Evolutionary conservation across 2,113 vertebrate genomes (phyloP).

Genomic region (Hipposideros armiger): DNA sequence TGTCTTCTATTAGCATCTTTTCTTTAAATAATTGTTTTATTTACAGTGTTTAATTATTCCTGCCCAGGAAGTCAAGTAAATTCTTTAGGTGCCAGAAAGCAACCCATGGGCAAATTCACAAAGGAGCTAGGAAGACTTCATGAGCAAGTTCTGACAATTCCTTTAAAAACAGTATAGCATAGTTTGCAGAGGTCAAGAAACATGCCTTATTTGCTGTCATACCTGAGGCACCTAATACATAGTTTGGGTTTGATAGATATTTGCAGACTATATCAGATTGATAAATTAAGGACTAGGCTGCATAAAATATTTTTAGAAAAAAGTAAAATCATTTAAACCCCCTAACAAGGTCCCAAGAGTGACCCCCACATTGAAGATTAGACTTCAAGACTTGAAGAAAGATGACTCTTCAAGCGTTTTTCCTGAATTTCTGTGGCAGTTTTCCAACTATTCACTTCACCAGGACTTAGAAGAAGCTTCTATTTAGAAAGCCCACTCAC

Average conservation of each 20-base stretch:
- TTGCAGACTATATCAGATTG: background rate
- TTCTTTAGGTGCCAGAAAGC: background rate
- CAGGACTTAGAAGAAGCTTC: conserved; percentile 17
- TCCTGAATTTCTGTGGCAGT: background rate
- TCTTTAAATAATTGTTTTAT: conserved; percentile 37
- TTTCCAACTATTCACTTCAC: conserved; percentile 12
- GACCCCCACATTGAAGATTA: background rate
- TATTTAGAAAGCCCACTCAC: background rate
- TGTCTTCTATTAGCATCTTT: background rate
- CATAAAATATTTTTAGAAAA: background rate
- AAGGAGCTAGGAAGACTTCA: background rate
- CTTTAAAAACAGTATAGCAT: background rate
- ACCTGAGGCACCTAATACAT: background rate
- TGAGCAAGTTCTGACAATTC: background rate
- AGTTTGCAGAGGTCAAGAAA: background rate
- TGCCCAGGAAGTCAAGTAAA: background rate
- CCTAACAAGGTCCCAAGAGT: background rate
- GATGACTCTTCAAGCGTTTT: background rate
- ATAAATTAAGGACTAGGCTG: background rate
- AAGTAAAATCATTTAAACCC: background rate
- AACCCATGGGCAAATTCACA: background rate
- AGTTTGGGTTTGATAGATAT: background rate
- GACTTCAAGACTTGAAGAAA: background rate
- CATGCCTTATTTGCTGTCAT: background rate
- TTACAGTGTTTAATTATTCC: conserved; percentile 14